Percentiles rank a stretch among this genome's conserved stretches.
These are phyloP conservation scores for Paedocypris micromegethes DNA, from an alignment of 2,797 vertebrate genomes.

Conservation along the genomic window DNA sequence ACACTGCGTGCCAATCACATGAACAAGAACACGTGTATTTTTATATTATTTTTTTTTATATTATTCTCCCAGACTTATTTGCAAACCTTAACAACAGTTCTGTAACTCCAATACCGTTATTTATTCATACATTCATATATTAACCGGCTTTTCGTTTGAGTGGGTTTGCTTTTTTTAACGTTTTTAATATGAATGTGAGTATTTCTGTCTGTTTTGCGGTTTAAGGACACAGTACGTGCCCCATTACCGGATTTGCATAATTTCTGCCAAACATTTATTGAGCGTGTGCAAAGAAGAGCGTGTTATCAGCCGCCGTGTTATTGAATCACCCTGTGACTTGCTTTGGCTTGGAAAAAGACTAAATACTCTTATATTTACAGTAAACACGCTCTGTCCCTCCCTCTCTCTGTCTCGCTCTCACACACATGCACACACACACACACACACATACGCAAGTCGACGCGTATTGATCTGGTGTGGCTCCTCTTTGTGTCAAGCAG, in stretches of 20 bases:
- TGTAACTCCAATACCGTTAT: too few relatives aligned
- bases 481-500: slow-evolving; percentile 21
- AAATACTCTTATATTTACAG: background rate
- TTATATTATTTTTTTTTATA: too few relatives aligned
- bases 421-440: background rate
- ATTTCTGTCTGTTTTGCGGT: background rate
- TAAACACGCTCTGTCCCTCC: background rate
- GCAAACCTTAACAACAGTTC: too few relatives aligned
- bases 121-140: too few relatives aligned
- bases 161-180: too few relatives aligned
- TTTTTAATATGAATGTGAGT: too few relatives aligned
- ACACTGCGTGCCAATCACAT: too few relatives aligned
- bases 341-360: background rate
- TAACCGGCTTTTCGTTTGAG: too few relatives aligned
- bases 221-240: background rate
- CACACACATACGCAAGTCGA: slow-evolving; percentile 12
- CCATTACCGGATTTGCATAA: background rate
- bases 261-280: slow-evolving; percentile 4
- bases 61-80: too few relatives aligned
- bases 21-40: too few relatives aligned
- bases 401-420: background rate
- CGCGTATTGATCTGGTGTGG: slow-evolving; percentile 23
- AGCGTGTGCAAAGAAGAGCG: background rate
- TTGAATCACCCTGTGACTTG: background rate
- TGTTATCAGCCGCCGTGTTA: background rate